Evolutionary conservation across 2,113 vertebrate genomes (phyloP).

Genomic region (Corythornis vintsioides): DNA sequence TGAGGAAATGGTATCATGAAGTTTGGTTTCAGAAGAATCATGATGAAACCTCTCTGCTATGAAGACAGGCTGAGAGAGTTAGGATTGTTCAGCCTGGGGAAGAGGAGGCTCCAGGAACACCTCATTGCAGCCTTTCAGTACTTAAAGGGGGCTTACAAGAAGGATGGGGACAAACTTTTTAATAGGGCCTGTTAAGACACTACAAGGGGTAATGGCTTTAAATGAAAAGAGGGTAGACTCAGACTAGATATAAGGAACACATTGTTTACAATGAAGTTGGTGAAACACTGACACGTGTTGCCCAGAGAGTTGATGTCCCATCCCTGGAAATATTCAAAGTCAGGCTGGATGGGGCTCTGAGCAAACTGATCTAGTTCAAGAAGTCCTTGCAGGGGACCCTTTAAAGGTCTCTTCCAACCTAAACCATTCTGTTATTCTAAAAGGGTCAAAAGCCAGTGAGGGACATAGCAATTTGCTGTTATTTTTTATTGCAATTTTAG

Average conservation of each 20-base stretch:
- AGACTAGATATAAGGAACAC: background rate
- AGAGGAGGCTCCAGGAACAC: background rate
- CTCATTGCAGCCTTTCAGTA: background rate
- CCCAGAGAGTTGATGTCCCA: background rate
- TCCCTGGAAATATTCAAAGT: background rate
- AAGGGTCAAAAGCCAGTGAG: background rate
- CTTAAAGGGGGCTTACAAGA: background rate
- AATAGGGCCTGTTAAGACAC: background rate
- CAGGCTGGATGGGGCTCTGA: background rate
- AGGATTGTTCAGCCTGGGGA: background rate
- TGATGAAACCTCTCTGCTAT: background rate
- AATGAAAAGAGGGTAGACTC: background rate
- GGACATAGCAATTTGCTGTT: background rate
- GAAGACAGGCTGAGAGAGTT: background rate
- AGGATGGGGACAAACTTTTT: background rate
- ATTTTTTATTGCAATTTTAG: background rate
- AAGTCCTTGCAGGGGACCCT: too few species aligned
- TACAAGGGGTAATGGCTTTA: background rate
- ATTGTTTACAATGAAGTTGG: background rate
- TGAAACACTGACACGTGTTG: background rate
- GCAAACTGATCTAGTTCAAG: background rate
- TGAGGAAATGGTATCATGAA: background rate
- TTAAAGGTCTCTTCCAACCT: background rate
- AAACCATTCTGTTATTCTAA: background rate
- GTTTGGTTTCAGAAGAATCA: background rate